Evolutionary conservation across 2,888 invertebrate genomes (phyloP).

Genomic region (Oligia strigilis): DNA sequence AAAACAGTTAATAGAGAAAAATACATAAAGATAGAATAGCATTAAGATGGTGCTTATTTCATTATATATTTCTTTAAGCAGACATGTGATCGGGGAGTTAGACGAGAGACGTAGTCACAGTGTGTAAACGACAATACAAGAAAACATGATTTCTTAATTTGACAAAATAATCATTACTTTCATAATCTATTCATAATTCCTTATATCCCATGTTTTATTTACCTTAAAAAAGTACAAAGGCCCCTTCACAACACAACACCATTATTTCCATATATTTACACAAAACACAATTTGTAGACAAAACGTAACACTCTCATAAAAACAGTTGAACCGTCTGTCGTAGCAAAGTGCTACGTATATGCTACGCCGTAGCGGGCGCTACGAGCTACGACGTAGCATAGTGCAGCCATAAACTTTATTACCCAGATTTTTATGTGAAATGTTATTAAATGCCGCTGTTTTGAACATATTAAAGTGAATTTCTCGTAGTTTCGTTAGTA

Average conservation of each 20-base stretch:
- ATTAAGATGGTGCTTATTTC: not conserved
- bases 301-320: conserved; percentile 61
- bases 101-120: not conserved
- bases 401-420: conserved; percentile 64
- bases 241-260: conserved; percentile 14
- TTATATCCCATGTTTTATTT: not conserved
- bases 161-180: not conserved
- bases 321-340: conserved; percentile 62
- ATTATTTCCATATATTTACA: conserved; percentile 56
- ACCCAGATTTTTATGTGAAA: conserved; percentile 64
- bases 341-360: conserved; percentile 65
- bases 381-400: conserved; percentile 61
- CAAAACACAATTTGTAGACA: conserved; percentile 64
- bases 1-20: too few relatives aligned
- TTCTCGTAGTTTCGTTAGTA: conserved; percentile 44
- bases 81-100: too few relatives aligned
- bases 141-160: not conserved
- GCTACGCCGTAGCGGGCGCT: conserved; percentile 56
- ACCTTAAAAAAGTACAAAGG: not conserved
- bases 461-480: conserved; percentile 58
- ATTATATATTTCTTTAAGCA: not conserved
- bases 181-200: not conserved
- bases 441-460: conserved; percentile 61
- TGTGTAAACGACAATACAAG: not conserved
- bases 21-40: too few relatives aligned